Conservation (phyloP, 37 sponge, comb jelly and placozoan species). For the Eunapius fragilis region DNA sequence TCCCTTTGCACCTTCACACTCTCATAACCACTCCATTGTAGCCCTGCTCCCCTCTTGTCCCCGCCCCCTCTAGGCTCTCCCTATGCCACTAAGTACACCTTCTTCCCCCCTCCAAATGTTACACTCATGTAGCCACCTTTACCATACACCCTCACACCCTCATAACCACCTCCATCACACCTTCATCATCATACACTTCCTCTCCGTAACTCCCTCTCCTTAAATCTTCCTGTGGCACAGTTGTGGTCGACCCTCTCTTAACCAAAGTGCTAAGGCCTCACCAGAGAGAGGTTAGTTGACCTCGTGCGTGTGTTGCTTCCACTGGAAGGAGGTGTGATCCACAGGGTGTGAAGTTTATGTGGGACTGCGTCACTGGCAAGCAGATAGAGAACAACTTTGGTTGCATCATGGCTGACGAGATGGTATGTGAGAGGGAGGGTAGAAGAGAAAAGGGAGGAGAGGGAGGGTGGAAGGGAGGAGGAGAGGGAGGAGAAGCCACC, state of each 20-base stretch:
- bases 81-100: too few relatives aligned
- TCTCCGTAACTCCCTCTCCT: too few relatives aligned
- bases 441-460: neutral
- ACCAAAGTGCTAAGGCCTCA: slow-evolving; percentile 89
- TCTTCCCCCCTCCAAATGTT: too few relatives aligned
- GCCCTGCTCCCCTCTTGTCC: too few relatives aligned
- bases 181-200: too few relatives aligned
- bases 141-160: too few relatives aligned
- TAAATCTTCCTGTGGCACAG: slow-evolving; percentile 38
- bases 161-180: neutral
- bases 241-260: slow-evolving; percentile 94
- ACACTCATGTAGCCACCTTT: too few relatives aligned
- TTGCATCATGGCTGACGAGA: slow-evolving; percentile 98
- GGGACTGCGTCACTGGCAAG: slow-evolving; percentile 92
- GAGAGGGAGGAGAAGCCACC: neutral
- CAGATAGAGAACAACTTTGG: slow-evolving; percentile 80
- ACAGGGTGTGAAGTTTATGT: slow-evolving; percentile 95
- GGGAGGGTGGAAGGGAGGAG: neutral
- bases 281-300: slow-evolving; percentile 81
- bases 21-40: too few relatives aligned
- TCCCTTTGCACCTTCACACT: too few relatives aligned
- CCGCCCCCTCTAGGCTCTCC: too few relatives aligned
- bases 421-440: slow-evolving; percentile 29
- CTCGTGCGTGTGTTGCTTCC: neutral
- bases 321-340: neutral